Evolutionary conservation across 2,888 invertebrate genomes (phyloP).

Genomic region (Eucriotettix oculatus): DNA sequence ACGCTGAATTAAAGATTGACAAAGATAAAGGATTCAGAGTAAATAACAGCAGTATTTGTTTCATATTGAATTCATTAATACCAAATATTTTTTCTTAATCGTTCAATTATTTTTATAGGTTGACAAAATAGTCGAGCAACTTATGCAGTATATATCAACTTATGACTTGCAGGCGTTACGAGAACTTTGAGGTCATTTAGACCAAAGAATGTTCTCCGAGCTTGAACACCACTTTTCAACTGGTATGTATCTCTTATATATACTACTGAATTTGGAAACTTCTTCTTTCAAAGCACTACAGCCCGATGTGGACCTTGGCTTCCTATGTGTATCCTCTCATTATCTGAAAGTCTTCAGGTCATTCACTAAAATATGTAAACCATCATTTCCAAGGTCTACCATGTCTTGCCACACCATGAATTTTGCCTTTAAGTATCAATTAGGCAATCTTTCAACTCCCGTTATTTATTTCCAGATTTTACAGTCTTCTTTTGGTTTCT

Average conservation of each 20-base stretch:
- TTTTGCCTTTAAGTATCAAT: too few species aligned
- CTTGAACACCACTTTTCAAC: conserved; percentile 69
- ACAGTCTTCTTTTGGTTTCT: too few species aligned
- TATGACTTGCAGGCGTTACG: conserved; percentile 67
- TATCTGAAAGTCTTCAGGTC: too few species aligned
- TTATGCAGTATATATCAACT: conserved; percentile 51
- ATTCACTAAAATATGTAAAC: too few species aligned
- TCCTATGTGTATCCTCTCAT: too few species aligned
- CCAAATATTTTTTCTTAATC: background rate
- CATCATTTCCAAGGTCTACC: too few species aligned
- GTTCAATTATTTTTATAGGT: conserved; percentile 25
- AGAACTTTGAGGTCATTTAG: conserved; percentile 81
- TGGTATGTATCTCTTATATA: conserved; percentile 34
- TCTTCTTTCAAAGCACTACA: too few species aligned
- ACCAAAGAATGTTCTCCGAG: conserved; percentile 71
- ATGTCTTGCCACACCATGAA: too few species aligned
- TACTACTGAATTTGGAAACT: too few species aligned
- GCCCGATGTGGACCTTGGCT: too few species aligned
- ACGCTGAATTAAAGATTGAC: conserved; percentile 71
- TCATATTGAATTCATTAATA: background rate
- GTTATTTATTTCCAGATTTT: too few species aligned
- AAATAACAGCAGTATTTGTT: conserved; percentile 14
- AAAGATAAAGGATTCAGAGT: conserved; percentile 85
- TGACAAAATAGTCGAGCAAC: conserved; percentile 75
- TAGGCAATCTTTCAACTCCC: too few species aligned